Base-by-base conservation (phyloP, 35 echinoderm and acorn worm genomes). In the Eucidaris tribuloides region DNA sequence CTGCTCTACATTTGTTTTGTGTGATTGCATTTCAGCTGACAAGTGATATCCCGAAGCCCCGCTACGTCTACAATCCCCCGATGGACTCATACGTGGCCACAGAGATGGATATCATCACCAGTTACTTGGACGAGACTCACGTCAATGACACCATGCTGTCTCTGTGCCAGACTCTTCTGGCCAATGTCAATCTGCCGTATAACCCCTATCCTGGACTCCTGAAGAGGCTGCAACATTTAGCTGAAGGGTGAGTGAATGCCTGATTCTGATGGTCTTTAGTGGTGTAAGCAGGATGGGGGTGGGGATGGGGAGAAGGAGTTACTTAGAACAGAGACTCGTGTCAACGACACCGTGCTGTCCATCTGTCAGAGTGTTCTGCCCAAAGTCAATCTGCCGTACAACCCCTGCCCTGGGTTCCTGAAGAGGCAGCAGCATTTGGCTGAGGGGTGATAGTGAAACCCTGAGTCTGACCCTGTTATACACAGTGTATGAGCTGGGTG, bases 171-270 rank as follows among this genome's bases (percentile, higher is more conserved):
- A 55, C 58, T 6, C 48, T 90, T 31, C 49, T 83, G 22, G 46
- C 23, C 44, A 62, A 60, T 41, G 34, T 58, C 19, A 84, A 83
- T 35, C 70, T 90, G 46, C 88, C 88, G 0, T 90, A 90, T 70
- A 90, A 90, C 33, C 88, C 88, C 2, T 90, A 90, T 40, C 88
- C 88, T 19, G 65, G 43, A 15, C 84, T 84, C 82, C 31, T 77
- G 20, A 56, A 62, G 3, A 36, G 62, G 55, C 58, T 83, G 40
- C 35, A 71, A 60, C 88, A 71, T 44, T 27, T 77, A 13, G 46
- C 81, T 34, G 88, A 90, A 79, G 70, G 44, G 88, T 90, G 54
- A 68, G 86, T n/a, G n/a, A n/a, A n/a, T n/a, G n/a, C n/a, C n/a
- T n/a, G n/a, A n/a, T n/a, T n/a, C n/a, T n/a, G n/a, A n/a, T n/a